These are phyloP conservation scores for Pararge aegeria DNA, from an alignment of 1,140 invertebrate species.

Conservation along the genomic window DNA sequence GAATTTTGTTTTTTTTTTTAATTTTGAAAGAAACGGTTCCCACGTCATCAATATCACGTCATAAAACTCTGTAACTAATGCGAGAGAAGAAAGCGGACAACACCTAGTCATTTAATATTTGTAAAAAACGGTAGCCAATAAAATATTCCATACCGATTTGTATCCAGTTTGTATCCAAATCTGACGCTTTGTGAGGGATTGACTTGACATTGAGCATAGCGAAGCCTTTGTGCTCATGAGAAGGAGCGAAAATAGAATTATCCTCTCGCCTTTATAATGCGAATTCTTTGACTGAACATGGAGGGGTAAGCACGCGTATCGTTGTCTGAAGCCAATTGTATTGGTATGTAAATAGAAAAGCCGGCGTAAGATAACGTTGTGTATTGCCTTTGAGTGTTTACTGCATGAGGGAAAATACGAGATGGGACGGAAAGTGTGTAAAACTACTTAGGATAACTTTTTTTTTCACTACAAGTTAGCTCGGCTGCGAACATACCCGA, in stretches of 20 bases:
- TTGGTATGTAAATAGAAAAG: slow-evolving; percentile 23
- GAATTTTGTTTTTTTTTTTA: too few relatives aligned
- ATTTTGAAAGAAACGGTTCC: too few relatives aligned
- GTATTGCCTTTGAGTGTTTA: background rate
- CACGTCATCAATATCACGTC: too few relatives aligned
- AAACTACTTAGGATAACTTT: too few relatives aligned
- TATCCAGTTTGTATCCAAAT: slow-evolving; percentile 17
- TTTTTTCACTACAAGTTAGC: too few relatives aligned
- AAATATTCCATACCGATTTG: slow-evolving; percentile 28
- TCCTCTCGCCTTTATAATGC: slow-evolving; percentile 13
- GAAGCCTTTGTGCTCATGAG: slow-evolving; percentile 28
- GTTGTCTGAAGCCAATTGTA: slow-evolving; percentile 23
- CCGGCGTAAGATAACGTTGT: slow-evolving; percentile 11
- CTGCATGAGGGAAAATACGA: background rate
- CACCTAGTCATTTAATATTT: too few relatives aligned
- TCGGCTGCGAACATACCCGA: too few relatives aligned
- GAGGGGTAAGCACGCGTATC: slow-evolving; percentile 22
- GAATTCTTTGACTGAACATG: slow-evolving; percentile 22
- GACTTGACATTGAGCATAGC: slow-evolving; percentile 23
- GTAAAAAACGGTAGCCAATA: background rate
- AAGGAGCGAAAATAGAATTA: slow-evolving; percentile 29
- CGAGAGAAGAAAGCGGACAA: too few relatives aligned
- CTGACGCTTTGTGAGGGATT: slow-evolving; percentile 33
- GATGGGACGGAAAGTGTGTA: too few relatives aligned
- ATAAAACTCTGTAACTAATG: too few relatives aligned